Evolutionary conservation across 2,888 invertebrate species (phyloP).

Genomic region (Petrophora chlorosata): DNA sequence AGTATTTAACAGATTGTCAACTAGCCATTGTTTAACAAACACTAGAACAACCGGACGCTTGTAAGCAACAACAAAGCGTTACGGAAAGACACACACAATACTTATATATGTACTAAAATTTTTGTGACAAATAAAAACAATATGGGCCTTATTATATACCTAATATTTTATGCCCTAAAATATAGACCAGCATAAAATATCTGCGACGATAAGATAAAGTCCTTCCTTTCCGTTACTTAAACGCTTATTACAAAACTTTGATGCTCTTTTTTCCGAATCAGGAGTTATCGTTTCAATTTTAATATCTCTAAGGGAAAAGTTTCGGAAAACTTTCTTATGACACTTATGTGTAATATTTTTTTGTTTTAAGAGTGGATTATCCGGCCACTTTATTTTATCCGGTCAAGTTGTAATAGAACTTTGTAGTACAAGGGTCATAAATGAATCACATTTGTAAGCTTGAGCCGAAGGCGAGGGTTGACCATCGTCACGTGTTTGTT

Average conservation of each 20-base stretch:
- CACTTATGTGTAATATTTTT: slow-evolving; percentile 1
- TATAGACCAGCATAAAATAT: background rate
- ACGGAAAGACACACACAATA: too few species aligned
- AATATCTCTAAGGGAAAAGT: slow-evolving; percentile 17
- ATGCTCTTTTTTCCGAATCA: slow-evolving; percentile 11
- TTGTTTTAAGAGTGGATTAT: background rate
- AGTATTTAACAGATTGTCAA: too few species aligned
- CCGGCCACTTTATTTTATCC: slow-evolving; percentile 1
- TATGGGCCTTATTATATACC: background rate
- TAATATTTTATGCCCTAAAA: background rate
- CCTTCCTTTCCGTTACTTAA: slow-evolving; percentile 4
- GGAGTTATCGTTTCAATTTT: slow-evolving; percentile 23
- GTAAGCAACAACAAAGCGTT: too few species aligned
- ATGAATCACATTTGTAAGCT: too few species aligned
- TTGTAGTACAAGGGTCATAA: too few species aligned
- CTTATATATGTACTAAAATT: background rate
- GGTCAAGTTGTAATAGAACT: too few species aligned
- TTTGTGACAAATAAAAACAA: too few species aligned
- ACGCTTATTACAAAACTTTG: slow-evolving; percentile 2
- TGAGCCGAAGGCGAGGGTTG: too few species aligned
- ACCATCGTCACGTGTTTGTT: too few species aligned
- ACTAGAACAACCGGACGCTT: too few species aligned
- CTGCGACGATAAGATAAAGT: slow-evolving; percentile 5
- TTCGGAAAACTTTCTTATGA: slow-evolving; percentile 5
- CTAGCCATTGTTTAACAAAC: too few species aligned